These are phyloP conservation scores for Leucoraja erinaceus DNA, from an alignment of 2,113 vertebrate genomes.

Conservation along the genomic window DNA sequence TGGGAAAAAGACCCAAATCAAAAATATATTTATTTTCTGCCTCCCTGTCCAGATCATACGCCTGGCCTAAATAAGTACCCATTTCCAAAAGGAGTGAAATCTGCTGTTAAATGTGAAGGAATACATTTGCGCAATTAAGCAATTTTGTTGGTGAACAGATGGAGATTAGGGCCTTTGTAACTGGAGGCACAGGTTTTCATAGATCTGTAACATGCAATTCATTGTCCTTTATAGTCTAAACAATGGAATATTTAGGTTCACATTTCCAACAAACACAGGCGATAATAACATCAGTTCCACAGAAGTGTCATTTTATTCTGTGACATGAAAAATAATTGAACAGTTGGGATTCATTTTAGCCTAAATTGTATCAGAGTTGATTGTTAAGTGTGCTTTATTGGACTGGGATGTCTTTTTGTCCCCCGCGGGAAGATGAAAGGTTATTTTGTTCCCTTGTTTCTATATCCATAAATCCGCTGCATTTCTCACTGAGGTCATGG, in stretches of 20 bases:
- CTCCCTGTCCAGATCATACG: background rate
- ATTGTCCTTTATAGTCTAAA: background rate
- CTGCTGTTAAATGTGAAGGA: background rate
- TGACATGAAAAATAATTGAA: constrained; percentile 1
- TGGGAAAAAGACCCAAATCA: background rate
- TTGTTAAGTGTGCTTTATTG: constrained; percentile 15
- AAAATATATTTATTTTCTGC: background rate
- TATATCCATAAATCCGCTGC: background rate
- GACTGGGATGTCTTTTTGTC: background rate
- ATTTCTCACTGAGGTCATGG: background rate
- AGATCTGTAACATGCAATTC: background rate
- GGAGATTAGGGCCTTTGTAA: background rate
- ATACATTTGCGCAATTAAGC: background rate
- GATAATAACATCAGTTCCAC: constrained; percentile 3
- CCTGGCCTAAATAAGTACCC: background rate
- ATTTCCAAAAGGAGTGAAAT: constrained; percentile 15
- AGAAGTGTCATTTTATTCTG: constrained; percentile 5
- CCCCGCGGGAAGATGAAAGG: constrained; percentile 1
- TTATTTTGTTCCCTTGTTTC: background rate
- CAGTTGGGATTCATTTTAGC: constrained; percentile 5
- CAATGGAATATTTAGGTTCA: background rate
- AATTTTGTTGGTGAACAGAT: constrained; percentile 12
- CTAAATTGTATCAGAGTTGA: constrained; percentile 15
- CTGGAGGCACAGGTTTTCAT: background rate
- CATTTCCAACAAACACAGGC: background rate